Conservation (phyloP, 64 coral and sea anemone species). For the Anthopleura sola region DNA sequence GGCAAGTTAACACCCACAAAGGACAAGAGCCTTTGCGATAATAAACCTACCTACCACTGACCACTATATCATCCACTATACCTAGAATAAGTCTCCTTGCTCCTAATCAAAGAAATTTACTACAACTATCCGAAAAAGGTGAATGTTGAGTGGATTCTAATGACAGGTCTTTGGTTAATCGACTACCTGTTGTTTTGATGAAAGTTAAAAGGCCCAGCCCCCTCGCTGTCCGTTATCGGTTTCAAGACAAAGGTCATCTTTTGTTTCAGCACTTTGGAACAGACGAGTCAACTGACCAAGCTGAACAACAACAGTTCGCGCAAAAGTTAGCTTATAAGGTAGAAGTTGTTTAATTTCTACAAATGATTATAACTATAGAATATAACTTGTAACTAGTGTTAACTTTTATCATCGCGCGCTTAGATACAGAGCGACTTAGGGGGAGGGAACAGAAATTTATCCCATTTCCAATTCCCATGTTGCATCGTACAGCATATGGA, state of each 20-base stretch:
- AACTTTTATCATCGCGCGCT: no score
- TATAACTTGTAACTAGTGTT: no score
- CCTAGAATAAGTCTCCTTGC: neutral
- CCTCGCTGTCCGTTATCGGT: neutral
- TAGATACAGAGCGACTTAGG: no score
- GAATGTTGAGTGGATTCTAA: neutral
- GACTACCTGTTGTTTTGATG: neutral
- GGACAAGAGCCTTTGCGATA: neutral
- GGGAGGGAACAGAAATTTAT: no score
- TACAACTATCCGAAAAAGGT: neutral
- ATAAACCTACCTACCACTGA: neutral
- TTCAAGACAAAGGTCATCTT: neutral
- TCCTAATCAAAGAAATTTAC: neutral
- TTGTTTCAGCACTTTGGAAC: neutral
- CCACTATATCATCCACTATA: neutral
- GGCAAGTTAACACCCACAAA: slow-evolving; percentile 16
- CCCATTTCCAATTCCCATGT: no score
- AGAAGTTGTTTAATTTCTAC: neutral
- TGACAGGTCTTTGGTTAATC: neutral
- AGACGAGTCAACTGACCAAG: neutral
- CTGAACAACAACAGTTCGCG: neutral
- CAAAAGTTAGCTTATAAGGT: neutral
- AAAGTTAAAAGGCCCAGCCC: neutral
- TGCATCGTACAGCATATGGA: no score
- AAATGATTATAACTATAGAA: no score